Evolutionary conservation across 2,888 invertebrate genomes (phyloP), one percentile per base, ranked within the genome.

Genomic region (Bombylius discolor): DNA sequence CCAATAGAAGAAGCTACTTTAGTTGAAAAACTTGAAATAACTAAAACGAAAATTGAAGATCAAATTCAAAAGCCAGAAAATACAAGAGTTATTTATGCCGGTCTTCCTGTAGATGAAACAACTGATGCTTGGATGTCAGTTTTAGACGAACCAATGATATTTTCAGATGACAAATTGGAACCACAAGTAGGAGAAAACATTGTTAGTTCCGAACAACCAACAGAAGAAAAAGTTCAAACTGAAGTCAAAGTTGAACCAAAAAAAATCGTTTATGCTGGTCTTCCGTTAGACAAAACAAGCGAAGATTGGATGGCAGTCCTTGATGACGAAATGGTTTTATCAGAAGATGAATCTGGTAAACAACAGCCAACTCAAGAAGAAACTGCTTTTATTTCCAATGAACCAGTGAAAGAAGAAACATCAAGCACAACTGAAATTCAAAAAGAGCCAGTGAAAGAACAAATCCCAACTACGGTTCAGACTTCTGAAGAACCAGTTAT

Each of bases 311-410:
- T 75, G 66, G 64, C 68, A 53, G 67, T 68, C 8, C 52, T 71
- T 45, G 74, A 75, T 53, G 71, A 75, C 53, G 68, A 70, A n/a
- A 68, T 72, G 60, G 62, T 63, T 5, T 66, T 74, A 49, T 68
- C 72, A 2, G 72, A 70, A 36, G 70, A 72, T n/a, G 69, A 70
- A 52, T 61, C 36, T 9, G 36, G 4, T 36, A 4, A 8, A 8
- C 36, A 36, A 36, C 1, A 36, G 36, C 6, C 36, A 36, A 9
- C 9, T 36, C 36, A 36, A 9, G 36, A 6, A 36, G 36, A 36
- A 36, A 9, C 1, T 36, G 36, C 4, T 8, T 6, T 36, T 23
- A 3, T 23, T 23, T 23, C 23, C 23, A 23, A 23, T 3, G 23
- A 23, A 23, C 23, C 23, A 23, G 23, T 23, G 23, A 23, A 23